Evolutionary conservation across 2,113 vertebrate species (phyloP).

Genomic region (Urocolius indicus): DNA sequence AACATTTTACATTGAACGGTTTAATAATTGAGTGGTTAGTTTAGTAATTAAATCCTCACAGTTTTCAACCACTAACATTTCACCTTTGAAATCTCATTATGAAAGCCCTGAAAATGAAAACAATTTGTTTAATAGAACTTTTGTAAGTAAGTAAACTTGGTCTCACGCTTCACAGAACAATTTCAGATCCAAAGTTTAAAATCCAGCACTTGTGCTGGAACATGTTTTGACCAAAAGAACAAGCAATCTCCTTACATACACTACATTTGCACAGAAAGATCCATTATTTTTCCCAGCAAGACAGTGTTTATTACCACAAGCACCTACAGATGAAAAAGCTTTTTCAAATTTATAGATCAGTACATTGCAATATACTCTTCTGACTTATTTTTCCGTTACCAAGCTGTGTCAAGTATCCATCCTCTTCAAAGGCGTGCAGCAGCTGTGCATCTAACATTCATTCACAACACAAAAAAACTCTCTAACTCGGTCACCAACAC

Average conservation of each 20-base stretch:
- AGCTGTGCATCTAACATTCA: background rate
- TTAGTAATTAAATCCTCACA: background rate
- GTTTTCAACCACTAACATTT: background rate
- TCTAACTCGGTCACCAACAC: background rate
- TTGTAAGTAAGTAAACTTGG: background rate
- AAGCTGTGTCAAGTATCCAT: background rate
- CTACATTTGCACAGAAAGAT: background rate
- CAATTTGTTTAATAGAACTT: background rate
- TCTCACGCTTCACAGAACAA: background rate
- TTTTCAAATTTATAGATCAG: background rate
- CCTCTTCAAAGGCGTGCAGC: background rate
- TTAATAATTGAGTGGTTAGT: background rate
- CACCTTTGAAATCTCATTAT: background rate
- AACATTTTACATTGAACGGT: background rate
- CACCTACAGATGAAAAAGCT: background rate
- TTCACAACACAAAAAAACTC: background rate
- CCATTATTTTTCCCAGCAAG: background rate
- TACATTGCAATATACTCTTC: background rate
- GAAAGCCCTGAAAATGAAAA: background rate
- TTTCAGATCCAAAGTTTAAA: background rate
- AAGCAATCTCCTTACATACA: background rate
- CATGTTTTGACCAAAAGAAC: background rate
- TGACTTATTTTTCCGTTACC: background rate
- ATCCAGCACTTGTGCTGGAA: background rate
- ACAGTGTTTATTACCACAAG: background rate